A percentile compares a stretch with the other conserved stretches of the same genome.
These are phyloP conservation scores for Bos indicus DNA, from an alignment of 2,113 vertebrate genomes.

Conservation along the genomic window DNA sequence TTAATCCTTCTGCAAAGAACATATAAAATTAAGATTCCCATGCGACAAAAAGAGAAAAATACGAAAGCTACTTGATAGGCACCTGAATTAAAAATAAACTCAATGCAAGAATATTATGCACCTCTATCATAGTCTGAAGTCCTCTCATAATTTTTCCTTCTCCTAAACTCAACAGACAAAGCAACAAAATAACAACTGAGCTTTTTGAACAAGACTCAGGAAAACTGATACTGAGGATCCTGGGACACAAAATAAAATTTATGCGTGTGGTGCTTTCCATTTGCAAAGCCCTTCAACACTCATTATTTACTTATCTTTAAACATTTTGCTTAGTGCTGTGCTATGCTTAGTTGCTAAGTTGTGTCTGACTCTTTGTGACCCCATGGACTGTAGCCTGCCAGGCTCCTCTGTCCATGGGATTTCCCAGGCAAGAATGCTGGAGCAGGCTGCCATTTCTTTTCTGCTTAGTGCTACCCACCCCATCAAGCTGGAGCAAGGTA, in stretches of 20 bases:
- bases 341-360: neutral
- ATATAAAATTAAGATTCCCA: neutral
- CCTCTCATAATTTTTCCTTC: neutral
- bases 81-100: neutral
- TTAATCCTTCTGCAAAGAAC: neutral
- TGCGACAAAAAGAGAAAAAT: neutral
- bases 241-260: neutral
- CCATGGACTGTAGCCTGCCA: neutral
- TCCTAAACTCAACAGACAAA: neutral
- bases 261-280: neutral
- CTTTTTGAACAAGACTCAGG: neutral
- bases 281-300: neutral
- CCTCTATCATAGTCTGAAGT: neutral
- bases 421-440: neutral
- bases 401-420: neutral
- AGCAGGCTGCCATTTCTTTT: neutral
- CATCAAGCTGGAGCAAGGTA: neutral
- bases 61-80: neutral
- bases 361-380: neutral
- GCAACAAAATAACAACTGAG: neutral
- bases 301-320: neutral
- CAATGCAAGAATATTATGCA: neutral
- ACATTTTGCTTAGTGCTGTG: neutral
- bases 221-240: neutral
- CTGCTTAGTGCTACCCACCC: neutral